phyloP scores from a whole-genome alignment of 1,140 invertebrate species.

The Ptiloglossa arizonensis region DNA sequence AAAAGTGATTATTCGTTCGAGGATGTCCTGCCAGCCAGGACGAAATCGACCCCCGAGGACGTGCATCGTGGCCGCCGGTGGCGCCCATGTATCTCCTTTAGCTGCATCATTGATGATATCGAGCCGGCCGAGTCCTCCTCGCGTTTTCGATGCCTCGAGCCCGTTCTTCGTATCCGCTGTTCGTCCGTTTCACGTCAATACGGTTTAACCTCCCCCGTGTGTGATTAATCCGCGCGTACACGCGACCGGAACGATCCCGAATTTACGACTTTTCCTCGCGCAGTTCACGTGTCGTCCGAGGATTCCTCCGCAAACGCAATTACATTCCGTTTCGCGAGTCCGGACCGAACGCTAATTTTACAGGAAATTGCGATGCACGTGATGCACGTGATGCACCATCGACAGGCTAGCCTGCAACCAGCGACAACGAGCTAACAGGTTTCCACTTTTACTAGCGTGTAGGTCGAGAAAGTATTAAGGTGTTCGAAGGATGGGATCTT shows the following conservation, averaged over 20 bases:
- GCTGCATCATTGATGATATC: constrained; percentile 79
- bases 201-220: neutral
- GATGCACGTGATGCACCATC: no score
- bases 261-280: constrained; percentile 9
- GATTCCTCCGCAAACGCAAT: constrained; percentile 22
- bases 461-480: no score
- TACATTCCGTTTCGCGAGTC: neutral
- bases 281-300: neutral
- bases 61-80: constrained; percentile 46
- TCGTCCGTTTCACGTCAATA: constrained; percentile 62
- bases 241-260: neutral
- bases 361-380: no score
- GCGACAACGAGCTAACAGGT: no score
- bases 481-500: no score
- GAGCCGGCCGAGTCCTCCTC: constrained; percentile 30
- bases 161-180: constrained; percentile 31
- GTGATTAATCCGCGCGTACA: constrained; percentile 29
- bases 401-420: no score
- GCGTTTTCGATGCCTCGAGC: constrained; percentile 6
- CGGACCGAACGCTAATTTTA: no score
- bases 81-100: constrained; percentile 75
- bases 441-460: no score
- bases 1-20: constrained; percentile 79
- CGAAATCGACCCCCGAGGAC: constrained; percentile 78
- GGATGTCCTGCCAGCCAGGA: constrained; percentile 69